phyloP scores from a whole-genome alignment of 2,113 vertebrate genomes.

The Mormoops blainvillei region DNA sequence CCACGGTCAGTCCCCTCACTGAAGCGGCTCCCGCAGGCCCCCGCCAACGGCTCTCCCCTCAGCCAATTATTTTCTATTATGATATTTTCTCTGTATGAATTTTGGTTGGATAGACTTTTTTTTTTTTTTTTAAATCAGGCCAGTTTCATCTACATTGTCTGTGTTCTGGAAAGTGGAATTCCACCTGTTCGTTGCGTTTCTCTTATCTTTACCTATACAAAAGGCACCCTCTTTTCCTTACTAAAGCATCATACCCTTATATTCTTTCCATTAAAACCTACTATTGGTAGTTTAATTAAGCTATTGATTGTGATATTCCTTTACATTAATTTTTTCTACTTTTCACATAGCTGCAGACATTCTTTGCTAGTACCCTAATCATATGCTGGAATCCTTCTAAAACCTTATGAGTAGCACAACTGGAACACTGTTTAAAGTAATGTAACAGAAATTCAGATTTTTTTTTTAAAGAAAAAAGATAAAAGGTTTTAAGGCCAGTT shows the following conservation, averaged over 20 bases:
- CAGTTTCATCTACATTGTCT: neutral
- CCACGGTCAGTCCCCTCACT: too few relatives aligned
- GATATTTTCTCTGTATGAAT: neutral
- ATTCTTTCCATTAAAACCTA: neutral
- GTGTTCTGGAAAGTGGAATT: neutral
- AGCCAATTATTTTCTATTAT: neutral
- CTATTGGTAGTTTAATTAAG: neutral
- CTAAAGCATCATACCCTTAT: neutral
- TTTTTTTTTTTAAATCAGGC: neutral
- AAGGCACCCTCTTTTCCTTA: neutral
- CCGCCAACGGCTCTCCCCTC: too few relatives aligned
- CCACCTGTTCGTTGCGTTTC: neutral
- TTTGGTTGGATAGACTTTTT: neutral
- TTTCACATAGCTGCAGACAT: slow-evolving; percentile 16
- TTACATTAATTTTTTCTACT: neutral
- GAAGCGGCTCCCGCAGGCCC: too few relatives aligned
- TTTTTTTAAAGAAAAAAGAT: neutral
- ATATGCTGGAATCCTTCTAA: neutral
- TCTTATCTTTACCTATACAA: neutral
- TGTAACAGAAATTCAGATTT: neutral
- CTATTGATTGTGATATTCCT: neutral
- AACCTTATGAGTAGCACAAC: neutral
- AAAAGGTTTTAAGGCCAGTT: neutral
- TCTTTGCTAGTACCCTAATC: neutral
- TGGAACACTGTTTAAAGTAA: neutral